phyloP scores from a whole-genome alignment of 2,888 invertebrate species.

The Torymus tubicola region DNA sequence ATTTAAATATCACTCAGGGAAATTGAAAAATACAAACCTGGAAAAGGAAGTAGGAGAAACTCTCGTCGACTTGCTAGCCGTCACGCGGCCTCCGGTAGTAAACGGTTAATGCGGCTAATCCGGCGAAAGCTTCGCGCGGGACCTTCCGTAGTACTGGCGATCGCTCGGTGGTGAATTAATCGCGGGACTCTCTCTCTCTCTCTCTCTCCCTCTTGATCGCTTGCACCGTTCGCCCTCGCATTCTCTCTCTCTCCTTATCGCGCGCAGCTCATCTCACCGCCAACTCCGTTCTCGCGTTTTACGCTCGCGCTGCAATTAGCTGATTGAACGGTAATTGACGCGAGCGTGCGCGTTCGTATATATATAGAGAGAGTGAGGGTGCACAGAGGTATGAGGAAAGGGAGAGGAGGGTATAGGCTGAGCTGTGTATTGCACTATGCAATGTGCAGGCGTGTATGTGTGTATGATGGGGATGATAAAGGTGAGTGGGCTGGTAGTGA shows the following conservation, averaged over 20 bases:
- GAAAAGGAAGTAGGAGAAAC: background rate
- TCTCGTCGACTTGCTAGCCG: too few relatives aligned
- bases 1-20: constrained; percentile 57
- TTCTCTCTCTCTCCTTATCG: constrained; percentile 42
- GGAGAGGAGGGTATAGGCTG: too few relatives aligned
- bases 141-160: constrained; percentile 12
- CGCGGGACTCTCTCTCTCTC: constrained; percentile 45
- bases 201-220: too few relatives aligned
- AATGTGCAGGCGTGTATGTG: too few relatives aligned
- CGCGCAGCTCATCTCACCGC: constrained; percentile 35
- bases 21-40: constrained; percentile 53
- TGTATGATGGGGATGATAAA: too few relatives aligned
- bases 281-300: constrained; percentile 32
- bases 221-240: background rate
- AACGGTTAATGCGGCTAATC: constrained; percentile 58
- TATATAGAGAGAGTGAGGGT: background rate
- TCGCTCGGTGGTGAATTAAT: constrained; percentile 54
- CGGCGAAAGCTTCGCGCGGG: constrained; percentile 43
- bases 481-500: constrained; percentile 26
- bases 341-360: constrained; percentile 10
- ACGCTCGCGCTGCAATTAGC: constrained; percentile 66
- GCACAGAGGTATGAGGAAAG: too few relatives aligned
- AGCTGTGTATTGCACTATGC: too few relatives aligned
- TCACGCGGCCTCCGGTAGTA: constrained; percentile 29
- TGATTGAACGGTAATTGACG: constrained; percentile 68